phyloP scores from a whole-genome alignment of 2,888 invertebrate species.

The Podotricha telesiphe region DNA sequence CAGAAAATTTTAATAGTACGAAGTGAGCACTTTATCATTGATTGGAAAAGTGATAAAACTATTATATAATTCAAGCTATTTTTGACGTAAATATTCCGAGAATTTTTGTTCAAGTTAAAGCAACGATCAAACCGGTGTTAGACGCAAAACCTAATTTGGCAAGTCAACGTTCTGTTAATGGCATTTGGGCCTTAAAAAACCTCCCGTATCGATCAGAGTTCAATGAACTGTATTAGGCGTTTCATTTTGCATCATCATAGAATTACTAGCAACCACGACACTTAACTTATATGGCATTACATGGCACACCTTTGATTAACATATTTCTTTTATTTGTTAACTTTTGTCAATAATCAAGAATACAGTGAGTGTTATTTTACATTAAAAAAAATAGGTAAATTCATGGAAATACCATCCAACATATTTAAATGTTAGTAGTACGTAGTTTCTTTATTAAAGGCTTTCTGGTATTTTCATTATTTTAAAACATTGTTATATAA shows the following conservation, averaged over 20 bases:
- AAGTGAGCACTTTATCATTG: background rate
- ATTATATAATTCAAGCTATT: conserved; percentile 14
- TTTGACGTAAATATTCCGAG: conserved; percentile 11
- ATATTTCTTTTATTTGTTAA: no score
- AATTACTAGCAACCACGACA: conserved; percentile 48
- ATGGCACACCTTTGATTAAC: conserved; percentile 4
- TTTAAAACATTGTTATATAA: background rate
- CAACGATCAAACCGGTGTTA: conserved; percentile 19
- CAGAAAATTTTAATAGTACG: background rate
- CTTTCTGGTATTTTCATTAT: background rate
- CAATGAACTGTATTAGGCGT: conserved; percentile 48
- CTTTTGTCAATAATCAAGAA: conserved; percentile 5
- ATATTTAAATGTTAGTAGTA: background rate
- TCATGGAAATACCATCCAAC: background rate
- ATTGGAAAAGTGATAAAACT: background rate
- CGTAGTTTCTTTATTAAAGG: no score
- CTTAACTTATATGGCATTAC: conserved; percentile 45
- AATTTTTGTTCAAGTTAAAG: conserved; percentile 18
- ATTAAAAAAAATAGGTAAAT: background rate
- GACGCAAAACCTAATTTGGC: conserved; percentile 21
- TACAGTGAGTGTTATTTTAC: background rate
- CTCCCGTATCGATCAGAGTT: conserved; percentile 56
- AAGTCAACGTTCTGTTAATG: conserved; percentile 27
- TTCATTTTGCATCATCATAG: conserved; percentile 48
- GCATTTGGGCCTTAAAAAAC: conserved; percentile 36